phyloP scores from a whole-genome alignment of 53 echinoderm and acorn worm species.

The Hippasteria phrygiana region DNA sequence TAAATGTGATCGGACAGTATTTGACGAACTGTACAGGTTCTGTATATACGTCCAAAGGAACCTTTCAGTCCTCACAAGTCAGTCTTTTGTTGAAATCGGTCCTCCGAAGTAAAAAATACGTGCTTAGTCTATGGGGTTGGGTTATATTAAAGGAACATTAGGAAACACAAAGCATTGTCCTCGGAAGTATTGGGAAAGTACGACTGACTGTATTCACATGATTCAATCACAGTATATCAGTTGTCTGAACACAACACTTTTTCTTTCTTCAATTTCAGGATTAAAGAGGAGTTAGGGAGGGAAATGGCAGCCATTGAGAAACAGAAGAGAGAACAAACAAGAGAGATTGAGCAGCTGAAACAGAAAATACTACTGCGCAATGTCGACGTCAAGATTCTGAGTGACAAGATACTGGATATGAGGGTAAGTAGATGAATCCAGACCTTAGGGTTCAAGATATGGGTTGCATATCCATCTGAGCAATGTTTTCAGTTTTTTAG shows the following conservation, averaged over 20 bases:
- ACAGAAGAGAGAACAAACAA: constrained; percentile 83
- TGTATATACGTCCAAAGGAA: no score
- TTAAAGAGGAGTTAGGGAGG: constrained; percentile 83
- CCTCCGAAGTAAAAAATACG: no score
- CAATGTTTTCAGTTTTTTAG: no score
- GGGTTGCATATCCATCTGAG: neutral
- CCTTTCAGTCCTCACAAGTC: no score
- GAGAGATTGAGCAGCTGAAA: constrained; percentile 92
- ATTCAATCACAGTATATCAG: neutral
- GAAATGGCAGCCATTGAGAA: constrained; percentile 94
- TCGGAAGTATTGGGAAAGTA: no score
- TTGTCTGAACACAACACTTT: neutral
- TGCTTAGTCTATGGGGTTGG: no score
- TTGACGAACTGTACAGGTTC: no score
- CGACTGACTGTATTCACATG: no score
- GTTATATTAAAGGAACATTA: no score
- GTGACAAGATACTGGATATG: constrained; percentile 91
- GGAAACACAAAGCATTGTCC: no score
- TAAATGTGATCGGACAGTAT: no score
- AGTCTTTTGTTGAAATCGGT: no score
- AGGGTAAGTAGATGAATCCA: constrained; percentile 63
- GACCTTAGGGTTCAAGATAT: neutral
- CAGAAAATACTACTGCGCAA: constrained; percentile 83
- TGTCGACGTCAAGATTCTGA: constrained; percentile 79
- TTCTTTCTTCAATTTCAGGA: constrained; percentile 65